A percentile compares a stretch with the other conserved stretches of the same genome.
These are phyloP conservation scores for Clavelina lepadiformis DNA, from an alignment of 23 tunicate genomes.

Conservation along the genomic window DNA sequence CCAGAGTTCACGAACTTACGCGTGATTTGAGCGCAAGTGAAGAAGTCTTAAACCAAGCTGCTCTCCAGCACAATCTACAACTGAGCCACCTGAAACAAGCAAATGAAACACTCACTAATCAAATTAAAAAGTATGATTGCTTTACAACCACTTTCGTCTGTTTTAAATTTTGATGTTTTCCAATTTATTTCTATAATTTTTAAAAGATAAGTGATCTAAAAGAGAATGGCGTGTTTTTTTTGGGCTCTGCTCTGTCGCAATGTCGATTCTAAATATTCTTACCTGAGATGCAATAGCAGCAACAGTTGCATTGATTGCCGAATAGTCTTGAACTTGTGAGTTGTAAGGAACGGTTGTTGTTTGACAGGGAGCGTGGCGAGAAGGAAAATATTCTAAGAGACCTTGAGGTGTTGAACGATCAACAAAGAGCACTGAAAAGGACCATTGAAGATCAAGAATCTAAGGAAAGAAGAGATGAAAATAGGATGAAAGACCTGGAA, in stretches of 20 bases:
- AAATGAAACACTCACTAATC: conserved; percentile 28
- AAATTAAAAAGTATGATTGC: conserved; percentile 34
- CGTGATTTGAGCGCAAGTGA: conserved; percentile 8
- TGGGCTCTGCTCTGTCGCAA: too few relatives aligned
- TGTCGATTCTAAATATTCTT: too few relatives aligned
- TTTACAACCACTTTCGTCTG: too few relatives aligned
- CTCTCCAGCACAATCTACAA: conserved; percentile 1
- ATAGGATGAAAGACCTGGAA: conserved; percentile 5
- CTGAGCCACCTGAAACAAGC: conserved; percentile 29
- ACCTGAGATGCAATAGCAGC: too few relatives aligned
- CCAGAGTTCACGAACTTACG: conserved; percentile 31
- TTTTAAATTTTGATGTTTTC: too few relatives aligned
- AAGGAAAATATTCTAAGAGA: conserved; percentile 43
- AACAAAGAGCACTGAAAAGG: conserved; percentile 50
- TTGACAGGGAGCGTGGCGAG: conserved; percentile 43
- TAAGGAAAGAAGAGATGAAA: conserved; percentile 12
- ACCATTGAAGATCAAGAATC: conserved; percentile 36
- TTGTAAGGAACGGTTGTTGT: too few relatives aligned
- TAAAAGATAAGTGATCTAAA: too few relatives aligned
- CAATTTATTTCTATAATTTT: too few relatives aligned
- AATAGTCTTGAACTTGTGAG: too few relatives aligned
- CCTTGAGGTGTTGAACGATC: conserved; percentile 48
- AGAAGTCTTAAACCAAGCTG: conserved; percentile 12
- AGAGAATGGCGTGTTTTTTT: too few relatives aligned
- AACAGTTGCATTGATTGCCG: too few relatives aligned